Percentiles rank a stretch among this genome's conserved stretches.
phyloP scores from a whole-genome alignment of 2,888 invertebrate genomes.

The Tribolium freemani region DNA sequence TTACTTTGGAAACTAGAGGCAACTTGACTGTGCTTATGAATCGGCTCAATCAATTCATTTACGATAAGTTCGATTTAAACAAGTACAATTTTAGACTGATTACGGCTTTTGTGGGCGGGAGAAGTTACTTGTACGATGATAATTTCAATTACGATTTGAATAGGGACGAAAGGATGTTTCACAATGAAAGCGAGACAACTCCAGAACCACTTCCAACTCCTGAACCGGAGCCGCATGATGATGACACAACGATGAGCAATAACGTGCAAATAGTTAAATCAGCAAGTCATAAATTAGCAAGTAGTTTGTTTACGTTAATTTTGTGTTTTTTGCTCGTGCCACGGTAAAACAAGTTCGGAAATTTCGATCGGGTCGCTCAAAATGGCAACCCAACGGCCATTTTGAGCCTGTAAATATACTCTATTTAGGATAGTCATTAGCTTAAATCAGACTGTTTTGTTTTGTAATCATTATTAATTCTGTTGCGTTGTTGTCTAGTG shows the following conservation, averaged over 20 bases:
- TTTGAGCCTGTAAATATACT: no score
- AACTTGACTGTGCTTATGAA: constrained; percentile 80
- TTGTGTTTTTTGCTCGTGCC: not conserved
- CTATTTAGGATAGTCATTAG: not conserved
- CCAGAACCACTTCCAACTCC: constrained; percentile 29
- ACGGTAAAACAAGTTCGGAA: not conserved
- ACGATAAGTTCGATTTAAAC: constrained; percentile 72
- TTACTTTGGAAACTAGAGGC: constrained; percentile 77
- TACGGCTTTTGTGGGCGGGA: constrained; percentile 73
- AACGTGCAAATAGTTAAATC: not conserved
- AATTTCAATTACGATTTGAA: constrained; percentile 51
- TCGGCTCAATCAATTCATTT: constrained; percentile 76
- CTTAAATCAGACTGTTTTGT: not conserved
- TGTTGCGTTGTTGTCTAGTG: constrained; percentile 6
- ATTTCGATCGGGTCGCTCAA: not conserved
- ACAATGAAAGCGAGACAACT: constrained; percentile 8
- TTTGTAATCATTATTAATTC: not conserved
- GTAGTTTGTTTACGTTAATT: not conserved
- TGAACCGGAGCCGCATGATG: constrained; percentile 34
- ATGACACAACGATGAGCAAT: not conserved
- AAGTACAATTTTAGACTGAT: constrained; percentile 79
- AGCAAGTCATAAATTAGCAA: not conserved
- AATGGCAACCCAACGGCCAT: no score
- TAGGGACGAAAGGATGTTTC: not conserved
- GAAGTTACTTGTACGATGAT: constrained; percentile 75